Evolutionary conservation across 1,140 invertebrate genomes (phyloP).

Genomic region (Wiebesia pumilae): DNA sequence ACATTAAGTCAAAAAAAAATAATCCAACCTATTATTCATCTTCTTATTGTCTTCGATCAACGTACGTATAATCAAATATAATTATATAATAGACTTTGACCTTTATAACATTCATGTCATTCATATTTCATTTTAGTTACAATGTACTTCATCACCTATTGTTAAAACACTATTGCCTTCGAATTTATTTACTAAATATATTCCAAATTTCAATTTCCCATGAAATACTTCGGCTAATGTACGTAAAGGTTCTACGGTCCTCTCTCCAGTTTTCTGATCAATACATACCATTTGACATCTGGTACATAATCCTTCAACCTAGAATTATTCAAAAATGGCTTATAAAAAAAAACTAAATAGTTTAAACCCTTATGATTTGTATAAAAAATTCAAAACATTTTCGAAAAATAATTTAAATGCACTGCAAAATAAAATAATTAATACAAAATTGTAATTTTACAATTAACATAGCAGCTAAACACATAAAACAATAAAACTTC

Average conservation of each 20-base stretch:
- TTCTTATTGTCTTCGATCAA: too few relatives aligned
- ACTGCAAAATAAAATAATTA: too few relatives aligned
- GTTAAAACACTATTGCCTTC: slow-evolving; percentile 57
- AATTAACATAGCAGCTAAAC: too few relatives aligned
- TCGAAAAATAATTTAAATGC: too few relatives aligned
- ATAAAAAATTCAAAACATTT: too few relatives aligned
- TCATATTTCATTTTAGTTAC: background rate
- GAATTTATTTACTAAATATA: slow-evolving; percentile 77
- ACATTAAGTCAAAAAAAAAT: too few relatives aligned
- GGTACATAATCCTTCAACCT: slow-evolving; percentile 86
- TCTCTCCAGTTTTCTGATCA: slow-evolving; percentile 87
- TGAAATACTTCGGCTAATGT: slow-evolving; percentile 84
- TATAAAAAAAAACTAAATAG: background rate
- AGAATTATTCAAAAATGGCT: slow-evolving; percentile 50
- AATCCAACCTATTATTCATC: too few relatives aligned
- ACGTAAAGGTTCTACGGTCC: slow-evolving; percentile 88
- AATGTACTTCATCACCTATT: slow-evolving; percentile 63
- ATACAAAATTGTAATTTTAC: too few relatives aligned
- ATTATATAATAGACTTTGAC: background rate
- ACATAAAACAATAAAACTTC: too few relatives aligned
- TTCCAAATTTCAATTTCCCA: slow-evolving; percentile 86
- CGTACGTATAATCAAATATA: background rate
- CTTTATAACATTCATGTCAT: background rate
- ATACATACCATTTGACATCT: slow-evolving; percentile 97
- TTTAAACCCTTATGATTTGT: background rate